phyloP scores from a whole-genome alignment of 2,888 invertebrate species.

The Napeogenes inachia region DNA sequence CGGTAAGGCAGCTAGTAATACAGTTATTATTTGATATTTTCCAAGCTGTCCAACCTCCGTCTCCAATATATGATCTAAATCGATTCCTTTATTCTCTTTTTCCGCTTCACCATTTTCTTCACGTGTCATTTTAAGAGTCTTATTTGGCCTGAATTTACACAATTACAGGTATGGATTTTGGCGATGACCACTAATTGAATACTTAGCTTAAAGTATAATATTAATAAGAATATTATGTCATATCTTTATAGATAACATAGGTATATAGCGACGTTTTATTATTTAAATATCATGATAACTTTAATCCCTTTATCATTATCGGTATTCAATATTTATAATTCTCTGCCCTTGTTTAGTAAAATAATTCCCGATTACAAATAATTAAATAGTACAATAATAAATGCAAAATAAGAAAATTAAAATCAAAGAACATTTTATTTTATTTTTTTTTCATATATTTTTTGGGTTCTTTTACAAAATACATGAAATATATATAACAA shows the following conservation, averaged over 20 bases:
- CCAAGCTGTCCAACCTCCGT: conserved; percentile 68
- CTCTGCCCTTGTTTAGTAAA: not conserved
- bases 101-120: conserved; percentile 40
- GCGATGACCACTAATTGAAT: not conserved
- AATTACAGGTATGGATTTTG: not conserved
- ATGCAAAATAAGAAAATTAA: too few relatives aligned
- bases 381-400: too few relatives aligned
- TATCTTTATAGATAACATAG: not conserved
- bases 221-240: not conserved
- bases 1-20: conserved; percentile 58
- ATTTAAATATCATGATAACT: too few relatives aligned
- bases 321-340: conserved; percentile 5
- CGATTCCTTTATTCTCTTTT: conserved; percentile 37
- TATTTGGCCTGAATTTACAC: not conserved
- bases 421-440: too few relatives aligned
- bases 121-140: conserved; percentile 36
- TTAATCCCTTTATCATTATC: not conserved
- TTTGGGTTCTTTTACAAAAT: too few relatives aligned
- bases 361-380: too few relatives aligned
- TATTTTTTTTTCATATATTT: too few relatives aligned
- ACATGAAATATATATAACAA: too few relatives aligned
- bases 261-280: not conserved
- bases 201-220: not conserved
- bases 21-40: conserved; percentile 56
- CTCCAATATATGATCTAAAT: conserved; percentile 58